A percentile compares a stretch with the other conserved stretches of the same genome.
Evolutionary conservation across 2,888 invertebrate species (phyloP).

Genomic region (Mythimna albipuncta): DNA sequence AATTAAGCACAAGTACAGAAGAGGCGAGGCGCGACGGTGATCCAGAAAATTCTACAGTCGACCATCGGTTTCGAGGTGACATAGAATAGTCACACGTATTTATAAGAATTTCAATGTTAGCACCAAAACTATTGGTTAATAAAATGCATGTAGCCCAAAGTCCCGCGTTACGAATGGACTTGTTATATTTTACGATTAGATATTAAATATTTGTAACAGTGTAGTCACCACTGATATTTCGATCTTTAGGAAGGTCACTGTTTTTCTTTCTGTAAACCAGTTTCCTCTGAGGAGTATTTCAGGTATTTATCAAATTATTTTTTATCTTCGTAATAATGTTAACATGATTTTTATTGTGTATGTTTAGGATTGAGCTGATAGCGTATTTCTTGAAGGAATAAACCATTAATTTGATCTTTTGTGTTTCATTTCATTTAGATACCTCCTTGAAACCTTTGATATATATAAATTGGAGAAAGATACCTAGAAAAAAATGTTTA

Average conservation of each 20-base stretch:
- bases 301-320: conserved; percentile 88
- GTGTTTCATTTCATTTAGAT: conserved; percentile 64
- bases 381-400: conserved; percentile 78
- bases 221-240: conserved; percentile 81
- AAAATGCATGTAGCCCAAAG: conserved; percentile 81
- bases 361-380: conserved; percentile 79
- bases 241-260: conserved; percentile 81
- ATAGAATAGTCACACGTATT: conserved; percentile 83
- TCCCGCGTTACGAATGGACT: conserved; percentile 74
- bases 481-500: neutral
- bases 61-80: conserved; percentile 87
- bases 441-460: neutral
- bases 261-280: conserved; percentile 84
- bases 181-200: conserved; percentile 78
- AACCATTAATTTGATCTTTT: conserved; percentile 63
- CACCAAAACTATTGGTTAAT: conserved; percentile 61
- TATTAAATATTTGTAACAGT: conserved; percentile 77
- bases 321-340: conserved; percentile 78
- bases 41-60: conserved; percentile 61
- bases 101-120: conserved; percentile 70
- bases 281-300: conserved; percentile 87
- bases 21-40: conserved; percentile 63
- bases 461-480: neutral
- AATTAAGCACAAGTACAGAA: conserved; percentile 78
- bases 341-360: conserved; percentile 78